Base-by-base conservation (phyloP, 1,140 invertebrate species). In the Popillia japonica region DNA sequence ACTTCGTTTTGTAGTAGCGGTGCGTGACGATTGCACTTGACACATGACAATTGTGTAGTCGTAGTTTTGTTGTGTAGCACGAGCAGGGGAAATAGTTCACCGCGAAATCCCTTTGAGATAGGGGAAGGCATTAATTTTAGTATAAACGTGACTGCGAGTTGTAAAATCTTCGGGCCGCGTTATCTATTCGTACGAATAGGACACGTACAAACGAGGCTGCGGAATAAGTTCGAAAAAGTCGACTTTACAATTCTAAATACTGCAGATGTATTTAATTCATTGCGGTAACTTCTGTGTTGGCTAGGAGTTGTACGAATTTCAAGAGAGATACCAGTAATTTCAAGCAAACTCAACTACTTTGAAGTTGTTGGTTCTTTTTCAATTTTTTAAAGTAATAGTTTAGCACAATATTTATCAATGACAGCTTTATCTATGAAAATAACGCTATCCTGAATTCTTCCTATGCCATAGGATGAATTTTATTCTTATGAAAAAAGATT, bases 1-100 rank as follows among this genome's bases (percentile, higher is more conserved):
- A 17, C n/a, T 48, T 14, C 44, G 44, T 48, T 48, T 48, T 48
- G 44, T 48, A 48, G 44, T 17, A 34, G 27, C 61, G 17, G 61
- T 68, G 61, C 61, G 61, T 68, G 61, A 68, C 61, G 61, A 68
- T 68, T 68, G 61, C 61, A 34, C 61, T 68, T 68, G 61, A 68
- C 61, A 68, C 22, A 68, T 68, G 61, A 68, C 61, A 34, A 34
- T 34, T 34, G 27, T 27, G 61, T 20, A n/a, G 14, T n/a, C 6
- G 42, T 44, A 9, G 42, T 14, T 34, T 34, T 34, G 27, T 34
- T 34, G 48, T 17, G 11, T 55, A 55, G 61, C 61, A n/a, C 59
- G n/a, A n/a, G 61, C 61, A 8, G 22, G 6, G 20, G 61, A 68
- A 68, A 68, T 68, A 68, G 61, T 20, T 68, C 61, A 55, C 48